Percentiles rank a stretch among this genome's conserved stretches.
Conservation (phyloP, 2,797 vertebrate genomes). For the Lindbergichthys nudifrons region DNA sequence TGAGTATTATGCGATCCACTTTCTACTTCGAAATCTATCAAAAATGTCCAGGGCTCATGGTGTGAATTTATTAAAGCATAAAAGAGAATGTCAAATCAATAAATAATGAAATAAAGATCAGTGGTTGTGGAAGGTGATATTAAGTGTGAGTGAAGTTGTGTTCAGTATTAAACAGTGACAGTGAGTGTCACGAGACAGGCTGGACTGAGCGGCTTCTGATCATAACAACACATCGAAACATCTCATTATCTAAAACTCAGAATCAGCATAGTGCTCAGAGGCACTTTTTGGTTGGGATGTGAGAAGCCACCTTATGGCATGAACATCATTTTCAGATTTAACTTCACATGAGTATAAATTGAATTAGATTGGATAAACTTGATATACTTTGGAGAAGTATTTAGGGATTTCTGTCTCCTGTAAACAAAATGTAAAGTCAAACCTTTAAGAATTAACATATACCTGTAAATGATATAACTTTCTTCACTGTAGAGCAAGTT, state of each 20-base stretch:
- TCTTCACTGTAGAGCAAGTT: constrained; percentile 4
- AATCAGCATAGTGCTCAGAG: neutral
- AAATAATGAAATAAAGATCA: constrained; percentile 48
- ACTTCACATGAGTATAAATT: neutral
- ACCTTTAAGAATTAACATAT: neutral
- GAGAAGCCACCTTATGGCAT: neutral
- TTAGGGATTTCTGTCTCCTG: neutral
- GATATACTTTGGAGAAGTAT: neutral
- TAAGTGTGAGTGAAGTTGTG: constrained; percentile 59
- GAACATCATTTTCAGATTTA: neutral
- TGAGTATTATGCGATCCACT: neutral
- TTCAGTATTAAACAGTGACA: constrained; percentile 40
- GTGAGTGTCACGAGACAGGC: constrained; percentile 50
- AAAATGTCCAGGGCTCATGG: constrained; percentile 38
- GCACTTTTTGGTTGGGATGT: neutral
- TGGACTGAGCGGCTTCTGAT: constrained; percentile 50
- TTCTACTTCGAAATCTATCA: constrained; percentile 9
- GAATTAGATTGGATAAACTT: neutral
- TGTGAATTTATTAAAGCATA: constrained; percentile 21
- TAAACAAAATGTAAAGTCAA: neutral
- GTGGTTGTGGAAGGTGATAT: constrained; percentile 53
- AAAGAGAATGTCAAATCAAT: constrained; percentile 41
- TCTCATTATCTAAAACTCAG: too few relatives aligned
- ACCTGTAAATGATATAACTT: neutral
- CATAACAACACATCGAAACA: too few relatives aligned